Conservation (phyloP, 92 coral and sea anemone genomes). For the Nematostella vectensis region DNA sequence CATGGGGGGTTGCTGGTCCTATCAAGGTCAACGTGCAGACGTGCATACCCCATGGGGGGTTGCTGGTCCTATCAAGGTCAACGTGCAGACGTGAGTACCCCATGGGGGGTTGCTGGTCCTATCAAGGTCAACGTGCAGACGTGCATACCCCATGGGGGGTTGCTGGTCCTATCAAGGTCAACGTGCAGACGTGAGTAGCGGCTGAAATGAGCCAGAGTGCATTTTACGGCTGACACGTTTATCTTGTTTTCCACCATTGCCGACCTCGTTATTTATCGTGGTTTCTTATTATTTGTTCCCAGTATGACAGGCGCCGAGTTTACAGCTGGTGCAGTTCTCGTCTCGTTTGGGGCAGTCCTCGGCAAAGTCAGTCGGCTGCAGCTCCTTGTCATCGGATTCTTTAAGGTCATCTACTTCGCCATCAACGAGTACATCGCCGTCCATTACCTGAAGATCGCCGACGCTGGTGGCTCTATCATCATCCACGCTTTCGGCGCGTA, state of each 20-base stretch:
- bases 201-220: too few relatives aligned
- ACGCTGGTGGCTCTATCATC: constrained; percentile 66
- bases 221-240: too few relatives aligned
- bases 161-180: too few relatives aligned
- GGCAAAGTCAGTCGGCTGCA: constrained; percentile 70
- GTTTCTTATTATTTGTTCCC: not conserved
- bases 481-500: constrained; percentile 59
- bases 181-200: constrained; percentile 10
- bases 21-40: too few relatives aligned
- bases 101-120: too few relatives aligned
- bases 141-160: too few relatives aligned
- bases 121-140: too few relatives aligned
- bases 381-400: constrained; percentile 39
- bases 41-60: too few relatives aligned
- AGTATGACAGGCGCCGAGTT: constrained; percentile 49
- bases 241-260: not conserved
- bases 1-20: too few relatives aligned
- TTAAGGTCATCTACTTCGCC: constrained; percentile 43
- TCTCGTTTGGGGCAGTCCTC: constrained; percentile 52
- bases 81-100: too few relatives aligned
- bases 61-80: too few relatives aligned
- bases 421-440: constrained; percentile 43
- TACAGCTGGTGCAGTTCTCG: constrained; percentile 52
- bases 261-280: not conserved
- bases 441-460: constrained; percentile 48